Base-by-base conservation (phyloP, 1,140 invertebrate species). In the Chrysopa pallens region DNA sequence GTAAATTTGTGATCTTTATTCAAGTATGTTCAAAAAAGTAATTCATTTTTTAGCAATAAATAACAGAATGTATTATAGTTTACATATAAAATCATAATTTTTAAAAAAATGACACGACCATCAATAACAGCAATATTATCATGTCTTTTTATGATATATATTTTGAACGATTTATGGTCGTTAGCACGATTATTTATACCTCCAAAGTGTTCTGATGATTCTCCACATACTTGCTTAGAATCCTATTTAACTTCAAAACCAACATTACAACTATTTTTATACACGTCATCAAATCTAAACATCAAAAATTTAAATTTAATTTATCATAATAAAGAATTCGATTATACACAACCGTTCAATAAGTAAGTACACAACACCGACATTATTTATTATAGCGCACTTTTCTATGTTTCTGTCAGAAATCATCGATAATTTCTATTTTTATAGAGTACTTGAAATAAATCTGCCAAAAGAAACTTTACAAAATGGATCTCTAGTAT, bases 401-500 rank as follows among this genome's bases (percentile, higher is more conserved):
- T 35, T 29, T 7, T 11, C 12, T 11, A 40, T 39, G 28, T 39
- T 33, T 28, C 6, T 8, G n/a, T 31, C 6, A 42, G 28, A 12
- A 35, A 14, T 42, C 43, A 13, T 27, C 27, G 23, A 23, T 9
- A 12, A 29, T n/a, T 43, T n/a, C 11, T 29, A 50, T 48, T 52
- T 40, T 56, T 63, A 66, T 12, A 75, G 74, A 42, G 66, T 68
- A 53, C 52, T 80, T 35, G 62, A 61, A 48, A 47, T 88, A 39
- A 67, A 76, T 42, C 59, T 88, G 43, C 81, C 84, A 13, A 51
- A 55, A 1, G 74, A 72, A 57, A 84, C 82, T 1, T 64, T 76
- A 8, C 71, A 76, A 36, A 90, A 88, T 70, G 84, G 84, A 14
- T 77, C 79, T 6, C 53, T 87, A 17, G 84, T 69, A 52, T 62